These are phyloP conservation scores for Coptodon rendalli DNA, from an alignment of 2,113 vertebrate genomes.

Conservation along the genomic window DNA sequence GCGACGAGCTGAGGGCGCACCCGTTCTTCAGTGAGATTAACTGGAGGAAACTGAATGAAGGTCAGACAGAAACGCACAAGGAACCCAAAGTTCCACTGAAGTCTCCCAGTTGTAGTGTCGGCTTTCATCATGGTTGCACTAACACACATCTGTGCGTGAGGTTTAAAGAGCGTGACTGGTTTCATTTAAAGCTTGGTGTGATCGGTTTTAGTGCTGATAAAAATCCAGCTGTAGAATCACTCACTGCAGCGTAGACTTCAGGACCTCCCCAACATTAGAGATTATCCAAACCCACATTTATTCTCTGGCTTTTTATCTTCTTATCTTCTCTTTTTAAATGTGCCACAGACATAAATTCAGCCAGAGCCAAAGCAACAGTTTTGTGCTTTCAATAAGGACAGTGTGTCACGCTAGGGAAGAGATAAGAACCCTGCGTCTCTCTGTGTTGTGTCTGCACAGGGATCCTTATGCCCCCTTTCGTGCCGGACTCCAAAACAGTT, in stretches of 20 bases:
- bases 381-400: not conserved
- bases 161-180: not conserved
- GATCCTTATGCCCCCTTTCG: conserved; percentile 77
- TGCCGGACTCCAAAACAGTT: conserved; percentile 82
- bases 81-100: not conserved
- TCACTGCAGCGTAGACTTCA: not conserved
- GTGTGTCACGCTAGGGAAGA: not conserved
- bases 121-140: not conserved
- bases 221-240: not conserved
- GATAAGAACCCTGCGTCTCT: not conserved
- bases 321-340: not conserved
- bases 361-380: not conserved
- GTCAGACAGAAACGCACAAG: conserved; percentile 25
- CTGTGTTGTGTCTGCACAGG: conserved; percentile 42
- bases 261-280: not conserved
- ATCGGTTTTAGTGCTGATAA: not conserved
- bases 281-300: not conserved
- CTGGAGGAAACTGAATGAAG: conserved; percentile 81
- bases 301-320: not conserved
- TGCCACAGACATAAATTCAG: not conserved
- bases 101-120: not conserved
- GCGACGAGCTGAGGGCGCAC: conserved; percentile 69
- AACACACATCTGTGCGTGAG: not conserved
- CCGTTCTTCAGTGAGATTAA: conserved; percentile 75
- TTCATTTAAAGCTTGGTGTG: not conserved